Evolutionary conservation across 2,888 invertebrate species (phyloP), one percentile per base, ranked within the genome.

Genomic region (Hermaeophaga mercurialis): DNA sequence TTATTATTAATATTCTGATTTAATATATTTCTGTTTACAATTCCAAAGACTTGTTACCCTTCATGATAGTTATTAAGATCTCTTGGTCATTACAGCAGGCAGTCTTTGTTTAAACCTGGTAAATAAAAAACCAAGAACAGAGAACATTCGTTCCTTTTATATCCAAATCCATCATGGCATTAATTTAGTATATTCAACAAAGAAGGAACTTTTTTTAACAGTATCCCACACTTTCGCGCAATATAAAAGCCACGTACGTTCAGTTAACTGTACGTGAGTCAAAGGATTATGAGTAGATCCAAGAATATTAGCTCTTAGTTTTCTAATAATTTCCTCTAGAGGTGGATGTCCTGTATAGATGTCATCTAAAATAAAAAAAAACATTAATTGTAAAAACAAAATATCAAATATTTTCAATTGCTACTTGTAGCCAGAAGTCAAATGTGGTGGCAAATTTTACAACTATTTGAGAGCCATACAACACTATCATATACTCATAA

Each of bases 211-310:
- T 70, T 92, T 93, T 70, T 88, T 89, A 45, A 93, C 88, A 34
- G 86, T 86, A 65, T 94, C 93, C 90, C 91, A 91, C 1, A 89
- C 88, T 76, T 90, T 89, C 38, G 83, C 84, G 71, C 90, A 89
- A 77, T 89, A 92, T 64, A 90, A 87, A 72, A 89, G 85, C 93
- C 93, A 93, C 66, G 88, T 89, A 72, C 86, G 88, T 74, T 93
- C 93, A 0, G 89, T 87, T 11, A 91, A 78, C 58, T 85, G 83
- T 5, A 88, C 83, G 63, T 88, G 88, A 0, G 89, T 89, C 63
- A 92, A 80, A 34, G 86, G 84, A 70, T 85, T 85, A 61, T 87
- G 82, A 43, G 86, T 82, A 19, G 88, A 84, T 3, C 90, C 86
- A 18, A 87, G 80, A 28, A 91, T 79, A 78, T 89, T 88, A 69